Percentiles rank a stretch among this genome's conserved stretches.
phyloP scores from a whole-genome alignment of 2,888 invertebrate genomes.

The Drepana falcataria region DNA sequence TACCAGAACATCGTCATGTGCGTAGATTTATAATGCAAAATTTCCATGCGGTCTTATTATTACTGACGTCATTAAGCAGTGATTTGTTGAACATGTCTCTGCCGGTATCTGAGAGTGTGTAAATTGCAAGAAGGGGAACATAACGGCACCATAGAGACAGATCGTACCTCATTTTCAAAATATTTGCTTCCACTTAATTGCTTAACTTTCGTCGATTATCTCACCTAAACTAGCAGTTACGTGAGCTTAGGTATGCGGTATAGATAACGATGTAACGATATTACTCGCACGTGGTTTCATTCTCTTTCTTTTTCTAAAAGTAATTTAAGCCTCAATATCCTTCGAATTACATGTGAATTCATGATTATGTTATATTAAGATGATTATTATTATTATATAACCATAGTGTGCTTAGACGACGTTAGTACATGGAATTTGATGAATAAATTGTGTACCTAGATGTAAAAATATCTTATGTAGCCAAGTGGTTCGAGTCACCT shows the following conservation, averaged over 20 bases:
- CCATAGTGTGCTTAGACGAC: too few species aligned
- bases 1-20: too few species aligned
- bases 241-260: conserved; percentile 24
- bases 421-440: too few species aligned
- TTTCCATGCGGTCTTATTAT: conserved; percentile 3
- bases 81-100: conserved; percentile 1
- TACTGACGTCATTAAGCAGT: not conserved
- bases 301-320: too few species aligned
- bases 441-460: too few species aligned
- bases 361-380: too few species aligned
- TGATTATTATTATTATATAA: too few species aligned
- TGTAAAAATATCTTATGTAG: too few species aligned
- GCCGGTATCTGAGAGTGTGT: conserved; percentile 6
- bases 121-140: conserved; percentile 17
- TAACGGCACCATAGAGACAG: conserved; percentile 45
- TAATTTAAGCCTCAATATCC: too few species aligned
- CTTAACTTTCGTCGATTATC: conserved; percentile 40
- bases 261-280: conserved; percentile 10
- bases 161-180: conserved; percentile 49
- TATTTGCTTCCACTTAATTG: conserved; percentile 49
- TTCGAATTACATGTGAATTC: too few species aligned
- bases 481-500: too few species aligned
- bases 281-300: not conserved
- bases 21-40: conserved; percentile 3
- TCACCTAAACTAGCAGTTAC: conserved; percentile 37